Percentiles rank a stretch among this genome's conserved stretches.
Evolutionary conservation across 2,113 vertebrate genomes (phyloP).

Genomic region (Balaeniceps rex): DNA sequence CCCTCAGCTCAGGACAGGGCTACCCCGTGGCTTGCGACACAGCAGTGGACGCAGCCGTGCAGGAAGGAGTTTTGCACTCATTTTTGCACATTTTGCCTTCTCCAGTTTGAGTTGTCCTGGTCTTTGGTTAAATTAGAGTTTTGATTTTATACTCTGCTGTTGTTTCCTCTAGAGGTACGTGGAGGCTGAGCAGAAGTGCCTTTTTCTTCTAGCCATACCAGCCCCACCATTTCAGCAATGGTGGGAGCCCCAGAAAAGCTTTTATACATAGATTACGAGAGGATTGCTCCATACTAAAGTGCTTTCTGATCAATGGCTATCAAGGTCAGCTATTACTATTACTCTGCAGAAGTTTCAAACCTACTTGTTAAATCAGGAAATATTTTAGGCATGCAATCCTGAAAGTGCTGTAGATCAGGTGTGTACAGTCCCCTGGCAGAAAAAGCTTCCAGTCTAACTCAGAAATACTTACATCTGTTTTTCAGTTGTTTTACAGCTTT

Average conservation of each 20-base stretch:
- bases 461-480: background rate
- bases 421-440: background rate
- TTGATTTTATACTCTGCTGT: background rate
- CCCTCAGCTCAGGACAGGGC: background rate
- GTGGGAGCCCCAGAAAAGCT: background rate
- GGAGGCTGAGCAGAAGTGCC: background rate
- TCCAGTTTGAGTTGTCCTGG: background rate
- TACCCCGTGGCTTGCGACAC: background rate
- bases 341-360: background rate
- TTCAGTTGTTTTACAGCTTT: background rate
- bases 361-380: background rate
- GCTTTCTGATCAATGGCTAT: background rate
- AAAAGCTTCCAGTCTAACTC: background rate
- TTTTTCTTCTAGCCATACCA: background rate
- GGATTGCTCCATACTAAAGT: background rate
- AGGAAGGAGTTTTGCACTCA: background rate
- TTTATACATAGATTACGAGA: background rate
- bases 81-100: background rate
- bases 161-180: accelerated
- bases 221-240: background rate
- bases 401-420: background rate
- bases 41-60: background rate
- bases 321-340: background rate
- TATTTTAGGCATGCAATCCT: background rate
- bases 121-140: background rate